Percentiles rank a stretch among this genome's conserved stretches.
Conservation (phyloP, 2,888 invertebrate species). For the Drosophila colorata region DNA sequence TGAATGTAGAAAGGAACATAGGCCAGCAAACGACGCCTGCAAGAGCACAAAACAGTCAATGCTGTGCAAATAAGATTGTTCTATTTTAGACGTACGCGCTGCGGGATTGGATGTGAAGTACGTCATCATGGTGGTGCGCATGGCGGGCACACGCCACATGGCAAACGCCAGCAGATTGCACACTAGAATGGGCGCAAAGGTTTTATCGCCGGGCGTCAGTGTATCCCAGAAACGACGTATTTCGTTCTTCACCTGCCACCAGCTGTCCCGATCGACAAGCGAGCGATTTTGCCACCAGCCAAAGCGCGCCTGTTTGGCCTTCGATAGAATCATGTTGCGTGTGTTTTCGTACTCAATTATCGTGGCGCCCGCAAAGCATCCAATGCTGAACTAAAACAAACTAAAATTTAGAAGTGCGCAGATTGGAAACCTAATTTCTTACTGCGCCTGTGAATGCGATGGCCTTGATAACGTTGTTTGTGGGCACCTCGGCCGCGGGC, state of each 20-base stretch:
- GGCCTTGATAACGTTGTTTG: slow-evolving; percentile 78
- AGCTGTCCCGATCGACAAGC: slow-evolving; percentile 55
- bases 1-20: slow-evolving; percentile 97
- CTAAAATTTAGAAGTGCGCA: neutral
- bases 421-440: slow-evolving; percentile 18
- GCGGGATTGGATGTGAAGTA: slow-evolving; percentile 95
- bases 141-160: slow-evolving; percentile 91
- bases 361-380: slow-evolving; percentile 90
- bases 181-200: slow-evolving; percentile 92
- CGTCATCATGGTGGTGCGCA: slow-evolving; percentile 91
- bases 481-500: slow-evolving; percentile 65
- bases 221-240: slow-evolving; percentile 88
- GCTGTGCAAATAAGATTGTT: neutral
- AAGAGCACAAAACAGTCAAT: slow-evolving; percentile 36
- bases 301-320: slow-evolving; percentile 85
- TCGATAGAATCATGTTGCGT: slow-evolving; percentile 78
- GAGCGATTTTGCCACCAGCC: slow-evolving; percentile 66
- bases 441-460: slow-evolving; percentile 83
- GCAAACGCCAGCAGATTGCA: slow-evolving; percentile 92
- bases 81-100: slow-evolving; percentile 87
- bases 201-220: slow-evolving; percentile 90
- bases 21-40: slow-evolving; percentile 92
- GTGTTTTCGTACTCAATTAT: slow-evolving; percentile 95
- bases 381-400: slow-evolving; percentile 87
- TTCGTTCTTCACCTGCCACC: slow-evolving; percentile 74